A percentile compares a stretch with the other conserved stretches of the same genome.
phyloP scores from a whole-genome alignment of 2,888 invertebrate genomes.

The Lithosia quadra region DNA sequence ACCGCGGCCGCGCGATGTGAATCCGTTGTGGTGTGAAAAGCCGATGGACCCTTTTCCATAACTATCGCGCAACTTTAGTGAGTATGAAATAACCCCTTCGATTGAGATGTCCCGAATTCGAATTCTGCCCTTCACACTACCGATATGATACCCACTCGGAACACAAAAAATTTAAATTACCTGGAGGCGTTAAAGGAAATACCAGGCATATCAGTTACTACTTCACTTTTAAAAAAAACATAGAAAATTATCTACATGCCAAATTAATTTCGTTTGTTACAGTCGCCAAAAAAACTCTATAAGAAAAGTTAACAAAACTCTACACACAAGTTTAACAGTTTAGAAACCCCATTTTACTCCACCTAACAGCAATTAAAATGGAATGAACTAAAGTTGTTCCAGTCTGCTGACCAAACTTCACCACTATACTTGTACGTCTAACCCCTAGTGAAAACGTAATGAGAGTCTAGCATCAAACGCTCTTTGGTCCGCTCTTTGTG shows the following conservation, averaged over 20 bases:
- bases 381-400: not conserved
- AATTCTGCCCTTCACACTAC: not conserved
- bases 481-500: constrained; percentile 29
- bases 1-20: too few species aligned
- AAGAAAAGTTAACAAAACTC: not conserved
- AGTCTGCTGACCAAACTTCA: constrained; percentile 15
- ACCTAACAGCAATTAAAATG: not conserved
- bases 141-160: not conserved
- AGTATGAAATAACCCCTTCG: not conserved
- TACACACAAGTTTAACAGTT: not conserved
- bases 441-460: constrained; percentile 45
- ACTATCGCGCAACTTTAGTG: too few species aligned
- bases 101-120: not conserved
- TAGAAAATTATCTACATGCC: too few species aligned
- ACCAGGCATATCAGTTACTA: too few species aligned
- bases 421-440: constrained; percentile 26
- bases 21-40: too few species aligned
- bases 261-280: too few species aligned
- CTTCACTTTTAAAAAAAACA: too few species aligned
- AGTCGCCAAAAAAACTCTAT: too few species aligned
- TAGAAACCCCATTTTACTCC: not conserved
- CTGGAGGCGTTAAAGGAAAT: too few species aligned
- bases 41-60: too few species aligned
- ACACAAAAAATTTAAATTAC: too few species aligned
- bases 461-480: constrained; percentile 28